These are phyloP conservation scores for Zosterops hypoxanthus DNA, from an alignment of 2,113 vertebrate genomes.

Conservation along the genomic window DNA sequence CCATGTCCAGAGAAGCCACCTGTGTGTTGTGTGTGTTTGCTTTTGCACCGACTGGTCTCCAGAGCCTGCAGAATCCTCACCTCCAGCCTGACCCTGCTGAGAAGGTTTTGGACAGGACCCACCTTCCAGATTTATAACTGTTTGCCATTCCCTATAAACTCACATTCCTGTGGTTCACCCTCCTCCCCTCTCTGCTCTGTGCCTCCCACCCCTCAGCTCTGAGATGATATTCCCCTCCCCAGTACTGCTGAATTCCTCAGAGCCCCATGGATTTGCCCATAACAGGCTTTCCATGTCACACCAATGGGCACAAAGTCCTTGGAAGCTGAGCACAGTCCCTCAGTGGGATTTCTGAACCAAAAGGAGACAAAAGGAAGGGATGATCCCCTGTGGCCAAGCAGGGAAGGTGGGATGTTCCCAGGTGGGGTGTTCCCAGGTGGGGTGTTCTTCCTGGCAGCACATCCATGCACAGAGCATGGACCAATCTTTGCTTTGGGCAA, in stretches of 20 bases:
- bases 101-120: not conserved
- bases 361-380: not conserved
- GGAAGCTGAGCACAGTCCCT: not conserved
- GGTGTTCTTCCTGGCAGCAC: not conserved
- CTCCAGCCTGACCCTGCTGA: not conserved
- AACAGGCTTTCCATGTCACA: not conserved
- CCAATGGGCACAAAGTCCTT: not conserved
- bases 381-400: not conserved
- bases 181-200: not conserved
- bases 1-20: rapidly evolving
- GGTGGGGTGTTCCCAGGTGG: not conserved
- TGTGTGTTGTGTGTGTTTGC: not conserved
- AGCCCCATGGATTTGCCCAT: not conserved
- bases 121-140: not conserved
- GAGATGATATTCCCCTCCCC: not conserved
- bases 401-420: not conserved
- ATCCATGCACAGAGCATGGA: not conserved
- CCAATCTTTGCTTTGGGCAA: not conserved
- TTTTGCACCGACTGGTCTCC: not conserved
- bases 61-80: not conserved
- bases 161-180: not conserved
- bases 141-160: not conserved
- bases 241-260: not conserved
- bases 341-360: not conserved
- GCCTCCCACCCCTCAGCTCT: not conserved